A percentile compares a stretch with the other conserved stretches of the same genome.
phyloP scores from a whole-genome alignment of 2,113 vertebrate genomes.

The Gavia stellata region DNA sequence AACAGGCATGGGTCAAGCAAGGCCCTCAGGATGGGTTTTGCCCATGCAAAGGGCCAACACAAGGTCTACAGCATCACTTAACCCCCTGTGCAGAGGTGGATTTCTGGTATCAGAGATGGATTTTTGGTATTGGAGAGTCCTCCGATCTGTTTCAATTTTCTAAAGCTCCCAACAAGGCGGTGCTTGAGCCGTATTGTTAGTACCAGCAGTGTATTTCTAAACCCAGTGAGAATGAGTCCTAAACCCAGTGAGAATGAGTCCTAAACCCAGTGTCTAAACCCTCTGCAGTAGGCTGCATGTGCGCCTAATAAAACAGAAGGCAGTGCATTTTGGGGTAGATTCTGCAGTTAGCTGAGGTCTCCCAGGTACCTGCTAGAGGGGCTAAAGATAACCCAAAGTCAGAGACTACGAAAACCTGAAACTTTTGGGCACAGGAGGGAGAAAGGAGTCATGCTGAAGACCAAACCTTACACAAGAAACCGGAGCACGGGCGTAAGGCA shows the following conservation, averaged over 20 bases:
- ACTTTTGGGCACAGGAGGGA: rapidly evolving
- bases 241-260: background rate
- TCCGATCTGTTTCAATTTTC: background rate
- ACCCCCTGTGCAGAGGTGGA: no score
- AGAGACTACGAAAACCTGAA: background rate
- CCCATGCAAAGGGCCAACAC: background rate
- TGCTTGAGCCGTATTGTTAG: background rate
- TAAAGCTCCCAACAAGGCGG: background rate
- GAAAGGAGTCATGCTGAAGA: background rate
- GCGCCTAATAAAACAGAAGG: background rate
- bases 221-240: background rate
- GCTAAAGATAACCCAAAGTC: background rate
- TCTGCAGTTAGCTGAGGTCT: background rate
- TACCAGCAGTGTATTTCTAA: background rate
- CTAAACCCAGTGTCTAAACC: background rate
- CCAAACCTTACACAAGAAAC: background rate
- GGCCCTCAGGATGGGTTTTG: background rate
- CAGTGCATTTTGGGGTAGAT: background rate
- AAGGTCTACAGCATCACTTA: background rate
- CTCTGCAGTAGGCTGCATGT: rapidly evolving
- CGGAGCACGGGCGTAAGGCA: background rate
- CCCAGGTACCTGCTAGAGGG: background rate
- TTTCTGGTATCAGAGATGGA: background rate
- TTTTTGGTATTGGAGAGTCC: background rate
- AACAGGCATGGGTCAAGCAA: background rate